Base-by-base conservation (phyloP, 2,888 invertebrate genomes). In the Hetaerina titia region DNA sequence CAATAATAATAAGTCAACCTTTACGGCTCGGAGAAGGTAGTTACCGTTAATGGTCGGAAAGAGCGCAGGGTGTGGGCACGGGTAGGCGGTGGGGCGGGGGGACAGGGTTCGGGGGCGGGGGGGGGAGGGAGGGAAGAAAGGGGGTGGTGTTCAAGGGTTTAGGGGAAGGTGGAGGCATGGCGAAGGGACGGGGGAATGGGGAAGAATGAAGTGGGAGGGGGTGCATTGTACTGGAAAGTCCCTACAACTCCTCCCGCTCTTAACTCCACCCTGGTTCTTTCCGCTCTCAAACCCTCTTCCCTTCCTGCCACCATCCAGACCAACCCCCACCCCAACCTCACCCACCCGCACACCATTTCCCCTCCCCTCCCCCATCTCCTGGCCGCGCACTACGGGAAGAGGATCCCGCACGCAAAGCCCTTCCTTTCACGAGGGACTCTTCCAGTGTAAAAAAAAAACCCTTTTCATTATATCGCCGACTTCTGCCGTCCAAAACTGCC, bases 321-420 rank as follows among this genome's bases (percentile, higher is more conserved):
- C 56, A 17, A 56, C 58, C 45, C 88, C 89, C 19, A 13, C 45
- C 88, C 15, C 90, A 19, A 31, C 63, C 63, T 45, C 64, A 13
- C 89, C 15, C n/a, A 89, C 13, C 22, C 13, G 11, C 45, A 63
- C 45, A 25, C 64, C 64, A 25, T 64, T 57, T 57, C 45, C 45
- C 45, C 69, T 22, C 57, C 64, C n/a, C 69, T 19, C n/a, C 69
- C 64, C 56, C 31, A 25, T 64, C 31, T 25, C 90, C 63, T 63
- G 19, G n/a, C 81, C 81, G 81, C 81, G 81, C 31, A 22, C 69
- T 22, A 69, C 90, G 90, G 90, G 45, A 90, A 90, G 90, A 64
- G 90, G 90, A 90, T 90, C 56, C 92, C 19, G 92, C 92, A 92
- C 92, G 92, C 92, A 92, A 92, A 92, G 69, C 92, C 89, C 92